Conservation (phyloP, 2,888 invertebrate genomes). For the Amblyjoppa fuscipennis region DNA sequence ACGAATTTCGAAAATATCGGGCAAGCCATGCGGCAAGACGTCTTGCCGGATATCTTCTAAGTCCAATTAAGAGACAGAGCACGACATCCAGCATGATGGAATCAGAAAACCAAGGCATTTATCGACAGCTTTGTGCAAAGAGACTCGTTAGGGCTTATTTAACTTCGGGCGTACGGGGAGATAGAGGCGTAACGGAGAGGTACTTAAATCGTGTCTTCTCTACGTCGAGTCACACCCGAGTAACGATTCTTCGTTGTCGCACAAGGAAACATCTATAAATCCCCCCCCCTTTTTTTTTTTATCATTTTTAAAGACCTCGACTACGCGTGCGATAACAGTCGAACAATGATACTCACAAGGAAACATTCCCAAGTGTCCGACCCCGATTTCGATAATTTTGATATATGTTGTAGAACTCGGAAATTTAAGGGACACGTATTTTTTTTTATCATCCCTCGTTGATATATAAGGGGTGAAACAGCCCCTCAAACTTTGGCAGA, state of each 20-base stretch:
- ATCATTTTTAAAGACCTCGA: conserved; percentile 2
- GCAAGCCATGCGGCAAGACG: too few species aligned
- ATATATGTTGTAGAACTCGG: too few species aligned
- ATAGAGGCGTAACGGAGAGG: conserved; percentile 15
- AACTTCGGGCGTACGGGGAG: background rate
- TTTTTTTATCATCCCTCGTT: too few species aligned
- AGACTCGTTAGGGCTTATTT: background rate
- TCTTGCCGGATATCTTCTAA: too few species aligned
- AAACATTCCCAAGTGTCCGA: too few species aligned
- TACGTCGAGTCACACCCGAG: conserved; percentile 39
- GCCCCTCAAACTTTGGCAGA: too few species aligned
- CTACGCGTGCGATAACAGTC: conserved; percentile 1
- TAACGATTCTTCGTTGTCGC: conserved; percentile 12
- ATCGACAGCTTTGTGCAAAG: background rate
- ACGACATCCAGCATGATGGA: background rate
- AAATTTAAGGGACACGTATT: too few species aligned
- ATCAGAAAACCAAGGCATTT: background rate
- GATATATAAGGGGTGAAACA: too few species aligned
- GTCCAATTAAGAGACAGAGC: too few species aligned
- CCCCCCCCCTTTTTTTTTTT: conserved; percentile 21
- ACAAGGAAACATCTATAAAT: conserved; percentile 1
- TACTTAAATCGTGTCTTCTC: background rate
- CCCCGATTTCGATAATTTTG: too few species aligned
- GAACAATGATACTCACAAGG: background rate
- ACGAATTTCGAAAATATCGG: too few species aligned